Base-by-base conservation (phyloP, 2,797 vertebrate genomes). In the Mionectes olivaceus region DNA sequence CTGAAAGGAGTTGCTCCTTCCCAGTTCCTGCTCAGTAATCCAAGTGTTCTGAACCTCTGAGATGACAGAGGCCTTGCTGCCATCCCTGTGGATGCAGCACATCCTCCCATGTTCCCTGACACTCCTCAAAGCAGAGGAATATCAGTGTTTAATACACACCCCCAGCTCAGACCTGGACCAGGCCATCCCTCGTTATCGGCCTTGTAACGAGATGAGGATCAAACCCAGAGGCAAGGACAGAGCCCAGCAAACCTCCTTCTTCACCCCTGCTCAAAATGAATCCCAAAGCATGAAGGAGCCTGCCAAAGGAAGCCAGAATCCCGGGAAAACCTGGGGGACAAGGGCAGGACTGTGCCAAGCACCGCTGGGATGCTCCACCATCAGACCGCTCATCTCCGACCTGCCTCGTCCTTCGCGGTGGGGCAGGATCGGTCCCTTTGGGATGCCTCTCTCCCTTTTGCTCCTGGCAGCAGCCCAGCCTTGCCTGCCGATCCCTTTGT, bases 351-450 rank as follows among this genome's bases (percentile, higher is more conserved):
- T 1, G 4, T 44, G 52, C 41, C 5, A 32, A 19, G 7, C 17
- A 0, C 2, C 1, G 0, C 67, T 3, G 18, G 46, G 86, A 50
- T 21, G 69, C 52, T 71, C 53, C 17, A 0, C 35, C 16, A 7
- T 5, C 22, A n/a, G 32, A 37, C 11, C 30, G 25, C 37, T 44
- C 2, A 1, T 7, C 39, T 22, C 53, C 57, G 22, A 8, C 0
- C 33, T 2, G 46, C 30, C 7, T n/a, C 13, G 0, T 3, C 67
- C 32, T 11, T 28, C 11, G 22, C 57, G 5, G 0, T 1, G 1
- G 63, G 39, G 17, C 84, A 35, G 89, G 39, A 70, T 13, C 19
- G 10, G 60, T 35, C 56, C 63, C 56, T 7, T 0, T 9, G 78
- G 81, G 89, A 50, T 2, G 5, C 49, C 13, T 4, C 15, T 60